Base-by-base conservation (phyloP, 2,797 vertebrate genomes). In the Salmo trutta region DNA sequence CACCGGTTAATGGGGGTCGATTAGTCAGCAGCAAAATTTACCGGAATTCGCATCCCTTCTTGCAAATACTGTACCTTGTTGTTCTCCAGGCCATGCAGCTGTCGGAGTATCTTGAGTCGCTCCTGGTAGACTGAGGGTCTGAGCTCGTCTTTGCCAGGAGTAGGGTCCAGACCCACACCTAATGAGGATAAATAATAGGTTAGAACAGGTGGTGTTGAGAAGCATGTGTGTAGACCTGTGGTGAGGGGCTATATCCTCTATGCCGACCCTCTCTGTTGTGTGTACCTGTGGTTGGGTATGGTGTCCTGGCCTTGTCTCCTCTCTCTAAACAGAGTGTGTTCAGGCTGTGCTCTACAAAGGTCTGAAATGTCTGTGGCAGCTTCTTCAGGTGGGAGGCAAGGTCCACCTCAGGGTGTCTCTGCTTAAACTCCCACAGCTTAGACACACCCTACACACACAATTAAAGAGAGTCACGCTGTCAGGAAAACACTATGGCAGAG, bases 341-440 rank as follows among this genome's bases (percentile, higher is more conserved):
- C 64, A 97, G 95, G 24, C 96, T 95, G 81, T 94, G 93, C 86
- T 96, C 95, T 76, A 97, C 95, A 88, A 96, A 96, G 87, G 95
- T 95, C 86, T 96, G 96, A 1, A 94, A 96, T 5, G 95, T 94
- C 76, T 3, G 24, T 2, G 73, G 17, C 10, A 75, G 16, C 52
- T 95, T 96, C 88, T 93, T 95, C 81, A 97, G 88, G 91, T 96
- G 95, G 4, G 95, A 95, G 74, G 96, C 95, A 24, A 96, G 92
- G 79, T 97, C 96, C 1, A 95, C 94, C 79, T 97, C 95, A 1
- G 96, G 96, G 0, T 97, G 96, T 85, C 95, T 96, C 91, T 96
- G 96, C 89, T 96, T 96, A 79, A 96, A 96, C 83, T 96, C 95
- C 77, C 96, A 96, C 21, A 97, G 89, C 81, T 96, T 95, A 29